Base-by-base conservation (phyloP, 2,113 vertebrate species). In the Furnarius figulus region DNA sequence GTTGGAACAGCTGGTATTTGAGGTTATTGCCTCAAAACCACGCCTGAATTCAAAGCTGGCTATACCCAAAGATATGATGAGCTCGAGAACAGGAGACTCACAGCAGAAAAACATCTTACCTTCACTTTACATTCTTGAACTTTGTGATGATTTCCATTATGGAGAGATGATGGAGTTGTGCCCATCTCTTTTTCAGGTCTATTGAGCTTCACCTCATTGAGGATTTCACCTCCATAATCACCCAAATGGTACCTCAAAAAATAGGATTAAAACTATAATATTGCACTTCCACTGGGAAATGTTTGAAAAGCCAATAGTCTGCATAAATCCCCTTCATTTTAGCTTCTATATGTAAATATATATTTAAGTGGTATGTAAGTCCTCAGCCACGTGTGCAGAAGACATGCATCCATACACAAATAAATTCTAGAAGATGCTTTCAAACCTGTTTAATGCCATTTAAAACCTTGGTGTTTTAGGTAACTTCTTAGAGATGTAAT, bases 141-240 rank as follows among this genome's bases (percentile, higher is more conserved):
- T 98, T 98, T 99, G 95, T 99, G 98, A 93, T 99, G 98, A 94
- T 97, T 99, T 94, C 98, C 98, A 42, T 98, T 99, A 96, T 98
- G 98, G 90, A 99, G 98, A 92, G 97, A 85, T 23, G 98, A 97
- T 49, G 98, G 94, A 95, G 97, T 96, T 93, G 97, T 93, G 97
- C 98, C 98, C 90, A 97, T 87, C 14, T 98, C 97, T 91, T 99
- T 99, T 75, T 99, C 99, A 50, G 98, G 97, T 96, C 98, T 98
- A 55, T 92, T 99, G 89, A 98, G 97, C 56, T 98, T 98, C 74
- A 99, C 98, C 90, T 99, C 99, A 85, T 98, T 99, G 89, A 99
- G 98, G 83, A 99, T 98, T 89, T 99, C 98, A 96, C 99, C 99
- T 94, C 98, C 98, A 91, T 98, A 99, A 95, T 99, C 99, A 95